phyloP scores from a whole-genome alignment of 92 coral and sea anemone species.

The Blastomussa wellsi region DNA sequence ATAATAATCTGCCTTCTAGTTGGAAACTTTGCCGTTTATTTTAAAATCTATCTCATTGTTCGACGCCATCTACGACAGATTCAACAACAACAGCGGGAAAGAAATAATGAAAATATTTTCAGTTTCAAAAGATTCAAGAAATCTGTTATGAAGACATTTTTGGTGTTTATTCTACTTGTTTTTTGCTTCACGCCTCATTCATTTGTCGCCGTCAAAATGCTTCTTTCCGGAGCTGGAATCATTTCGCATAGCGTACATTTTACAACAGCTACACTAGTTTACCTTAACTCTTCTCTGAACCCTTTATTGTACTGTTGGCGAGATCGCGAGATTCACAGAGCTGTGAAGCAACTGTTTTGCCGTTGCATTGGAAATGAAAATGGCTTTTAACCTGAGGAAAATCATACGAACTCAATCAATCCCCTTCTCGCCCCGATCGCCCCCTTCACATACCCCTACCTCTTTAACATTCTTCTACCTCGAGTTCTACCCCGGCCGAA shows the following conservation, averaged over 20 bases:
- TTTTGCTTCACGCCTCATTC: background rate
- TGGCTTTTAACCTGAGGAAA: no score
- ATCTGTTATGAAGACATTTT: background rate
- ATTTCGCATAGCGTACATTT: background rate
- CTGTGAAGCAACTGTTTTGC: no score
- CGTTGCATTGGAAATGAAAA: no score
- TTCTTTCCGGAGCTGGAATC: background rate
- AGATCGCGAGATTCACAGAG: no score
- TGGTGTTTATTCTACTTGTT: background rate
- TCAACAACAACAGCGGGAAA: background rate
- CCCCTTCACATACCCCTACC: no score
- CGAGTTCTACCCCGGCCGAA: no score
- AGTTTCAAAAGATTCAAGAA: background rate
- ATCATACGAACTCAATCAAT: no score
- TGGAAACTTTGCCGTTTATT: background rate
- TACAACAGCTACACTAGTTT: no score
- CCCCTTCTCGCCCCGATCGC: no score
- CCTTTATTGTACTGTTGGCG: no score
- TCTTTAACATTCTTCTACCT: no score
- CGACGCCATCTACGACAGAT: slow-evolving; percentile 6
- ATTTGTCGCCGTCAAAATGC: background rate
- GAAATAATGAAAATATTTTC: background rate
- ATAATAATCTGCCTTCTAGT: background rate
- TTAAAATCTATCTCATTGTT: background rate
- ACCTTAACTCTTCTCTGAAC: no score